Conservation (phyloP, 2,888 invertebrate genomes). For the Phrixothrix hirtus region DNA sequence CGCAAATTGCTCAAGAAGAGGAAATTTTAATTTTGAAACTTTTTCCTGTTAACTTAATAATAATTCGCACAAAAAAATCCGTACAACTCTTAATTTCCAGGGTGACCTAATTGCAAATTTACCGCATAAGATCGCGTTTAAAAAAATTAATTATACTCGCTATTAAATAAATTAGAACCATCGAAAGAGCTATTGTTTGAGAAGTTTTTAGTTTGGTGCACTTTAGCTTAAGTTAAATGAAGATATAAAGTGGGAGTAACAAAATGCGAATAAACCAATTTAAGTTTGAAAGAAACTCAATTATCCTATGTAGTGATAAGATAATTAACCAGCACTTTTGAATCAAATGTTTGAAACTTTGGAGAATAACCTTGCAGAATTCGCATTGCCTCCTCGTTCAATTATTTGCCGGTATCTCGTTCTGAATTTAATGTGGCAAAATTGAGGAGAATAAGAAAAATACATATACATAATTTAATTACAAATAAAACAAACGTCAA, state of each 20-base stretch:
- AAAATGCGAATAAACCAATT: conserved; percentile 53
- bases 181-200: conserved; percentile 10
- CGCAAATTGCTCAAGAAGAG: conserved; percentile 35
- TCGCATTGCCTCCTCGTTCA: neutral
- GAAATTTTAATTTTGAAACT: conserved; percentile 38
- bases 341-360: conserved; percentile 28
- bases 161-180: conserved; percentile 17
- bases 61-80: conserved; percentile 9
- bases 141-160: conserved; percentile 2
- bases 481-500: conserved; percentile 7
- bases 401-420: conserved; percentile 3
- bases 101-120: neutral
- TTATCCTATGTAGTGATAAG: conserved; percentile 51
- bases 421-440: neutral
- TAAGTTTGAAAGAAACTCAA: conserved; percentile 54
- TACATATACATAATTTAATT: conserved; percentile 1
- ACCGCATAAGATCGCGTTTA: neutral
- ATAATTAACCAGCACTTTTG: conserved; percentile 47
- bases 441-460: conserved; percentile 3
- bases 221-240: conserved; percentile 30
- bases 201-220: conserved; percentile 21
- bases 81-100: too few species aligned
- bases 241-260: conserved; percentile 42
- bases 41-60: conserved; percentile 33
- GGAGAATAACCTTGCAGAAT: conserved; percentile 10